A percentile compares a stretch with the other conserved stretches of the same genome.
Evolutionary conservation across 2,113 vertebrate species (phyloP).

Genomic region (Sminthopsis crassicaudata): DNA sequence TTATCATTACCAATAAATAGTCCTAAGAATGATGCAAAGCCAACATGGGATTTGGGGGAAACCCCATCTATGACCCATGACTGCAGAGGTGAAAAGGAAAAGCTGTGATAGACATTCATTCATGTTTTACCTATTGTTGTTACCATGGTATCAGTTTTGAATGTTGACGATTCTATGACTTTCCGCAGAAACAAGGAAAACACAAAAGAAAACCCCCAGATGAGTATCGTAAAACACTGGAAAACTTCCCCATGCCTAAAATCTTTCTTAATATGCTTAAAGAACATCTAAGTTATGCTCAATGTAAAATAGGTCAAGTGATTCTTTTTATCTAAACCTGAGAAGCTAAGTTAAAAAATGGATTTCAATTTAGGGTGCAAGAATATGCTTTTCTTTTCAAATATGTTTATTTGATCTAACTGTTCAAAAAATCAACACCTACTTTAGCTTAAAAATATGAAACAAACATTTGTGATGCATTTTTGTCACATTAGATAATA

Average conservation of each 20-base stretch:
- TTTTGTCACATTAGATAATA: background rate
- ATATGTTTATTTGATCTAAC: background rate
- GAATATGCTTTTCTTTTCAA: background rate
- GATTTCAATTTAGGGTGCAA: background rate
- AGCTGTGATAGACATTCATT: background rate
- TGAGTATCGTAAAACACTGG: background rate
- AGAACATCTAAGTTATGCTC: background rate
- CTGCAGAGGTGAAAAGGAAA: background rate
- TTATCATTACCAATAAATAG: background rate
- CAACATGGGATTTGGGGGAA: background rate
- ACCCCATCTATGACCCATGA: background rate
- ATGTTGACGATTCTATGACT: background rate
- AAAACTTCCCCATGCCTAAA: background rate
- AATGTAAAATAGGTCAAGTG: background rate
- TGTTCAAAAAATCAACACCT: background rate
- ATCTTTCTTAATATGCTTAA: background rate
- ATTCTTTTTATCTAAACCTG: background rate
- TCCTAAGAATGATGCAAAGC: background rate
- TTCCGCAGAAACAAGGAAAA: background rate
- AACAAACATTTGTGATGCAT: background rate
- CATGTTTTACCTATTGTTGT: conserved; percentile 5
- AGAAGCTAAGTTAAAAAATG: background rate
- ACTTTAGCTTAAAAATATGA: background rate
- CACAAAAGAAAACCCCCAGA: background rate
- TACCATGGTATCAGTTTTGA: background rate